Conservation (phyloP, 1,140 invertebrate species). For the Pinna nobilis region DNA sequence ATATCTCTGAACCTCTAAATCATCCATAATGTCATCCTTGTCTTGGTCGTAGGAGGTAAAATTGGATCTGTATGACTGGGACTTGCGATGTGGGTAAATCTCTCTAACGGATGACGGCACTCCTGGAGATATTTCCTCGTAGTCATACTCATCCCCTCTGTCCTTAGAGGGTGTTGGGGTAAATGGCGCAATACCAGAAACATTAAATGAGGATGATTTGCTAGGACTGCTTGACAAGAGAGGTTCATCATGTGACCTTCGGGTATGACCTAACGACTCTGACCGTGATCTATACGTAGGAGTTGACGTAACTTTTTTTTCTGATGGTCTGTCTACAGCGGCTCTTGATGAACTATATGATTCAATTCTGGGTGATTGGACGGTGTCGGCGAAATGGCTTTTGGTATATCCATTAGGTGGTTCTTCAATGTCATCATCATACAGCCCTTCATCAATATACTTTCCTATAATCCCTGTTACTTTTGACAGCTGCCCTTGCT, state of each 20-base stretch:
- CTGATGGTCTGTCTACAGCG: neutral
- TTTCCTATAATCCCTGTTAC: conserved; percentile 48
- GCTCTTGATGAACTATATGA: conserved; percentile 1
- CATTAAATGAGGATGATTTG: conserved; percentile 16
- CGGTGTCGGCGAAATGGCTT: conserved; percentile 7
- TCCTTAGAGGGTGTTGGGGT: conserved; percentile 2
- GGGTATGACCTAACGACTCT: conserved; percentile 3
- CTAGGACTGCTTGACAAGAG: conserved; percentile 5
- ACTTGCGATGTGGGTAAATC: conserved; percentile 66
- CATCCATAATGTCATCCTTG: conserved; percentile 43
- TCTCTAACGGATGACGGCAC: conserved; percentile 51
- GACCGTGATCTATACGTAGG: conserved; percentile 26
- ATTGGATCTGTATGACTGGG: conserved; percentile 47
- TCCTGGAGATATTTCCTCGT: conserved; percentile 59
- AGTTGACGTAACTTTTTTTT: conserved; percentile 10
- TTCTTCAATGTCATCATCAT: conserved; percentile 41
- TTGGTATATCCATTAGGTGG: conserved; percentile 36
- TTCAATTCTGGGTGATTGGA: conserved; percentile 3
- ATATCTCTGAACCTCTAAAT: conserved; percentile 56
- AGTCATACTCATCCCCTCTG: conserved; percentile 34
- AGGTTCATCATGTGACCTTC: conserved; percentile 10
- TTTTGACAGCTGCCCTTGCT: conserved; percentile 38
- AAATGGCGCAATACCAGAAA: conserved; percentile 12
- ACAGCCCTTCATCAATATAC: conserved; percentile 49
- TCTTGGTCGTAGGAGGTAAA: conserved; percentile 45